Evolutionary conservation across 1,140 invertebrate species (phyloP).

Genomic region (Oppia nitens): DNA sequence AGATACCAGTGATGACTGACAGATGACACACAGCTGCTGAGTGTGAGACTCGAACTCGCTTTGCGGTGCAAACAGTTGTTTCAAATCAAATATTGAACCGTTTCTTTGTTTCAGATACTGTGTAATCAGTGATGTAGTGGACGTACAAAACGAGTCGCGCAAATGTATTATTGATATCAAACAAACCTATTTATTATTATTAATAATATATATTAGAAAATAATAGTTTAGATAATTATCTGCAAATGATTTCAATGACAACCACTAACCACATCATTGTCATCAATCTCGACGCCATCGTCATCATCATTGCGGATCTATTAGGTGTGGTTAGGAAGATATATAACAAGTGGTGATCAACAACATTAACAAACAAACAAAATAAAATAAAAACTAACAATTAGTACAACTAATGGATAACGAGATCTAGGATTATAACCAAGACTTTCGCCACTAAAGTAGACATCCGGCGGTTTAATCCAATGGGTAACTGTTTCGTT

Average conservation of each 20-base stretch:
- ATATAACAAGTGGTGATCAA: neutral
- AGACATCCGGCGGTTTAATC: neutral
- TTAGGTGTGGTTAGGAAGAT: neutral
- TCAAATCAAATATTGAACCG: conserved; percentile 38
- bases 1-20: conserved; percentile 51
- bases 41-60: conserved; percentile 32
- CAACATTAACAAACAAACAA: neutral
- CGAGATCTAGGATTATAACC: neutral
- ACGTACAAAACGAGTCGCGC: conserved; percentile 50
- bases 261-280: conserved; percentile 5
- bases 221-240: neutral
- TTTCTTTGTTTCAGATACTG: conserved; percentile 64
- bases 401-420: conserved; percentile 14
- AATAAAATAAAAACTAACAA: neutral
- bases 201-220: too few species aligned
- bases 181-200: conserved; percentile 8
- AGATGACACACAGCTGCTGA: conserved; percentile 57
- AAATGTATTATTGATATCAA: conserved; percentile 61
- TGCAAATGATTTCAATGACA: conserved; percentile 1
- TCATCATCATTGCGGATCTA: neutral
- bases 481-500: conserved; percentile 6
- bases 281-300: conserved; percentile 4
- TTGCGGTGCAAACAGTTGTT: conserved; percentile 27
- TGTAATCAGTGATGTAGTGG: conserved; percentile 54
- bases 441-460: conserved; percentile 3